A percentile compares a stretch with the other conserved stretches of the same genome.
phyloP scores from a whole-genome alignment of 1,140 invertebrate species.

The Aplysia californica region DNA sequence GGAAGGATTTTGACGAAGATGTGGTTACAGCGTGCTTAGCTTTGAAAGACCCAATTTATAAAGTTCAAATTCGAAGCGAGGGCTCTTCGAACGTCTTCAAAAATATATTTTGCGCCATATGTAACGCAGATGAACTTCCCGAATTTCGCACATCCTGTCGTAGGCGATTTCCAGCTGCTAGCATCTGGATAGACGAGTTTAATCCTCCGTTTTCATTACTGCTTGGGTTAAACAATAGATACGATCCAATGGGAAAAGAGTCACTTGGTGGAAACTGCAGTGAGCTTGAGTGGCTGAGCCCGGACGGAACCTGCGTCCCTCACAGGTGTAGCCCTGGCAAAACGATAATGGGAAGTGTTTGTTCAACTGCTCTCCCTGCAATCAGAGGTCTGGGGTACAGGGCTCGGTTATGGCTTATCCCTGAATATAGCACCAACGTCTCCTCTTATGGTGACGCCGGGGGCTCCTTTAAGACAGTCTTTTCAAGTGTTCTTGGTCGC shows the following conservation, averaged over 20 bases:
- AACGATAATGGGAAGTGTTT: neutral
- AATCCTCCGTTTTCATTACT: neutral
- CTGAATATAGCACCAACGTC: neutral
- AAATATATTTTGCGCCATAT: conserved; percentile 6
- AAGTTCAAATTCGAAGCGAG: neutral
- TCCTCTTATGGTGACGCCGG: neutral
- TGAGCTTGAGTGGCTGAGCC: neutral
- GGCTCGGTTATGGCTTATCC: neutral
- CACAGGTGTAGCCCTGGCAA: neutral
- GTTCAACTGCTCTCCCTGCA: neutral
- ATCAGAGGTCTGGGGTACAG: neutral
- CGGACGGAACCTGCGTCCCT: neutral
- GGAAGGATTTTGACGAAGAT: neutral
- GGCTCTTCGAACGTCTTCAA: neutral
- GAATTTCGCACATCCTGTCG: neutral
- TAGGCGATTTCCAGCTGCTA: neutral
- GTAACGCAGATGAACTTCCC: neutral
- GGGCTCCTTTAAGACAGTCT: neutral
- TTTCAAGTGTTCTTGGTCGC: neutral
- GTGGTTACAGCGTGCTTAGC: neutral
- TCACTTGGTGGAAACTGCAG: neutral
- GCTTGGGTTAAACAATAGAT: neutral
- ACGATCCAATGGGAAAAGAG: neutral
- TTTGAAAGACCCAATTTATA: neutral
- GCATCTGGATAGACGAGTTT: neutral